Conservation (phyloP, 2,113 vertebrate species). For the Erythrolamprus reginae region DNA sequence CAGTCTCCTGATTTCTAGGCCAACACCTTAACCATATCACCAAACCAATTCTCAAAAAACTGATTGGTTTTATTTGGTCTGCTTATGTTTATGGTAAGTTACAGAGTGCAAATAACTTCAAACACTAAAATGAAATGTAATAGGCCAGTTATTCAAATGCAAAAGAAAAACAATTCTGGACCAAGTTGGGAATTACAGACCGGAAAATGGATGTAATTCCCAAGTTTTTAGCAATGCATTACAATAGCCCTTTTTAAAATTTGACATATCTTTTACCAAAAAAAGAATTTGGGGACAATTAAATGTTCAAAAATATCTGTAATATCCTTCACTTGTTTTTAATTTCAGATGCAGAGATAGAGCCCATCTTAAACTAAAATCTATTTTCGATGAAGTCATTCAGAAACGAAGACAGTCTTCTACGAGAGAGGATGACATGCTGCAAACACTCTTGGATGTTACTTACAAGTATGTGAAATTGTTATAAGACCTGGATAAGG, state of each 20-base stretch:
- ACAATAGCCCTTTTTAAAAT: not conserved
- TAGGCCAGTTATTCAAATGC: not conserved
- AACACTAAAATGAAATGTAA: not conserved
- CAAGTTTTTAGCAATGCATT: not conserved
- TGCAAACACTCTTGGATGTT: conserved; percentile 92
- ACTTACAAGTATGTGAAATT: conserved; percentile 85
- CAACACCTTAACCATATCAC: not conserved
- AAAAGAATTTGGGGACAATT: not conserved
- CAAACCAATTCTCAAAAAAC: not conserved
- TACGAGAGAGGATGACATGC: conserved; percentile 83
- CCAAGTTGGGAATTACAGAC: not conserved
- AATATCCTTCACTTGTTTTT: not conserved
- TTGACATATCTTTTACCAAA: not conserved
- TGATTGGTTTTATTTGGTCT: not conserved
- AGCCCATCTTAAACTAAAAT: conserved; percentile 89
- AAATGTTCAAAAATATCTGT: not conserved
- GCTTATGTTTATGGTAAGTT: not conserved
- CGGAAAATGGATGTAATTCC: too few species aligned
- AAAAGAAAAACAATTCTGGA: not conserved
- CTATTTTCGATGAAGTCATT: conserved; percentile 90
- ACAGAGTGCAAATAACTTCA: not conserved
- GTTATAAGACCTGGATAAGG: not conserved
- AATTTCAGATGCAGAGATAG: conserved; percentile 80
- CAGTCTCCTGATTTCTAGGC: not conserved
- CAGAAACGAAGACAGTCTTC: conserved; percentile 81